These are phyloP conservation scores for Turnix velox DNA, from an alignment of 2,113 vertebrate species.

Conservation along the genomic window DNA sequence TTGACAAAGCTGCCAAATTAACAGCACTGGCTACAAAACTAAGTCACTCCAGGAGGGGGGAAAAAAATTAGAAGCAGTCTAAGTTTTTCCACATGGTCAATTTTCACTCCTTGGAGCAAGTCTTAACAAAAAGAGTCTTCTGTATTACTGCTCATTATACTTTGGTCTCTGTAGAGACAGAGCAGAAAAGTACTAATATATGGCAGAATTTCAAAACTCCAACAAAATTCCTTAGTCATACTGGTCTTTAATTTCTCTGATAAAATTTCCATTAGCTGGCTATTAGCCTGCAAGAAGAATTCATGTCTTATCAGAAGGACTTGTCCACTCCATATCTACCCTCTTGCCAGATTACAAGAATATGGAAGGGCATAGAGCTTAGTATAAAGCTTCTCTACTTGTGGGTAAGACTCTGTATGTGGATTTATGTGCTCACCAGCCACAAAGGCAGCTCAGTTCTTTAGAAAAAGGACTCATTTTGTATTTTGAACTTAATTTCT, in stretches of 20 bases:
- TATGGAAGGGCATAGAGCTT: not conserved
- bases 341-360: not conserved
- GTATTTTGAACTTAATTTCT: not conserved
- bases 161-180: not conserved
- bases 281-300: not conserved
- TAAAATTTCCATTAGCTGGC: not conserved
- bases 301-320: not conserved
- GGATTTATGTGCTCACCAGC: not conserved
- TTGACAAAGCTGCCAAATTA: conserved; percentile 1
- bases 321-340: not conserved
- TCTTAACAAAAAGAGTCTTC: not conserved
- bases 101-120: not conserved
- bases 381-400: not conserved
- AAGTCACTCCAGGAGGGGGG: not conserved
- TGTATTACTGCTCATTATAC: not conserved
- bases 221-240: conserved; percentile 13
- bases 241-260: not conserved
- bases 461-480: not conserved
- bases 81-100: not conserved
- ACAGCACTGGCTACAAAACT: not conserved
- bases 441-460: not conserved
- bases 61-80: not conserved
- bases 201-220: not conserved
- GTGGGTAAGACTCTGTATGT: not conserved
- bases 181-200: not conserved